Evolutionary conservation across 30 jellyfish, hydroid and myxozoan genomes (phyloP), one percentile per base, ranked within the genome.

Genomic region (Pelagia noctiluca): DNA sequence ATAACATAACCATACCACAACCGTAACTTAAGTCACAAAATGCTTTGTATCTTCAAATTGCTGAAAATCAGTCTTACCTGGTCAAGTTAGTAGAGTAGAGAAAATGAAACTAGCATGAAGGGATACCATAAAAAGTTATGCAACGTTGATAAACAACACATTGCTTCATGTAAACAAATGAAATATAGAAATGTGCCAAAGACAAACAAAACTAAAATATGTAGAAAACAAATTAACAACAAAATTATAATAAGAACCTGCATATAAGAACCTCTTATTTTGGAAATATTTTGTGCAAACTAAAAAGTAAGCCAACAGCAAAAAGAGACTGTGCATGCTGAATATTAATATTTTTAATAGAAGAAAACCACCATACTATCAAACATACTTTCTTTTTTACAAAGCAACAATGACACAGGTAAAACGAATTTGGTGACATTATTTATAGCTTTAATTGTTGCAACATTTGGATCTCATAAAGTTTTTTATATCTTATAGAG

Each of bases 281-380:
- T 42, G 57, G 16, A 42, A 16, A 42, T 5, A 5, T 8, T 42
- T 8, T 42, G 57, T 42, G 57, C 57, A 42, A 16, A 5, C 57
- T 42, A 16, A 42, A 42, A 42, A 42, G 57, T 42, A 42, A 42
- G 57, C 57, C 8, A 42, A 42, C 57, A 42, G 57, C 57, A 42
- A 5, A 42, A 42, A 42, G 57, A 5, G 57, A 42, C 57, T 42
- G 57, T 42, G 57, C 57, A 42, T 42, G 57, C 57, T 42, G 57
- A 42, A 42, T 8, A 42, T 42, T 8, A 42, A 42, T 42, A 42
- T 16, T 42, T 42, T 42, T 42, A 16, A 42, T 42, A 42, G 57
- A 42, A 42, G 16, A 16, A 42, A 42, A 8, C 57, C 8, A 8
- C 57, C 8, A 5, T 5, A 42, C 57, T 5, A 5, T 16, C 8